Percentiles rank a stretch among this genome's conserved stretches.
Evolutionary conservation across 2,113 vertebrate genomes (phyloP).

Genomic region (Halcyon malimbica): DNA sequence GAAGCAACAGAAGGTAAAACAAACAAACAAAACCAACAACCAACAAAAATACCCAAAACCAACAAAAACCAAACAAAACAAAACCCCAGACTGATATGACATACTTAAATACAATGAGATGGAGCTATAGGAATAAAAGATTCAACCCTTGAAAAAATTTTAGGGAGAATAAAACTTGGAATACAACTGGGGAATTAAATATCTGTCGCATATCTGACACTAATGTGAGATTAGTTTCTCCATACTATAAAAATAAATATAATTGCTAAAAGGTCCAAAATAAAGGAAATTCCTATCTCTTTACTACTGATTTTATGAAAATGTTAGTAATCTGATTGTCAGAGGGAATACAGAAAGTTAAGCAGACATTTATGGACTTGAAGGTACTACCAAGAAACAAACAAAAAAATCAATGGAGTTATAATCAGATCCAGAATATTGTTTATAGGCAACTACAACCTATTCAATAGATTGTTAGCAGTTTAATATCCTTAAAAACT

Average conservation of each 20-base stretch:
- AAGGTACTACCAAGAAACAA: background rate
- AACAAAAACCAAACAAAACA: background rate
- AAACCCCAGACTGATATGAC: background rate
- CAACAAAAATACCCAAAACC: too few species aligned
- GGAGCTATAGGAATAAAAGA: background rate
- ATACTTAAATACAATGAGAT: background rate
- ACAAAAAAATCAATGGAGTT: rapidly evolving
- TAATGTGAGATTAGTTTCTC: background rate
- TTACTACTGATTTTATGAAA: background rate
- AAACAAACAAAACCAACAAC: rapidly evolving
- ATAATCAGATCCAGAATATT: background rate
- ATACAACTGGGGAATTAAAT: background rate
- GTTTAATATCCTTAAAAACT: background rate
- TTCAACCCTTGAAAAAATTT: background rate
- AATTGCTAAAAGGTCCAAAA: background rate
- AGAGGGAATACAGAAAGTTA: background rate
- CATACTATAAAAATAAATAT: background rate
- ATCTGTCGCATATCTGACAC: background rate
- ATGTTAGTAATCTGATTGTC: background rate
- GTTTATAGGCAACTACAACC: background rate
- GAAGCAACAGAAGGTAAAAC: background rate
- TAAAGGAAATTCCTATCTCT: background rate
- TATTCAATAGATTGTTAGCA: background rate
- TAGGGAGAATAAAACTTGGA: background rate
- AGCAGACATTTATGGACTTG: background rate